phyloP scores from a whole-genome alignment of 92 coral and sea anemone genomes.

The Epizoanthus ramosus region DNA sequence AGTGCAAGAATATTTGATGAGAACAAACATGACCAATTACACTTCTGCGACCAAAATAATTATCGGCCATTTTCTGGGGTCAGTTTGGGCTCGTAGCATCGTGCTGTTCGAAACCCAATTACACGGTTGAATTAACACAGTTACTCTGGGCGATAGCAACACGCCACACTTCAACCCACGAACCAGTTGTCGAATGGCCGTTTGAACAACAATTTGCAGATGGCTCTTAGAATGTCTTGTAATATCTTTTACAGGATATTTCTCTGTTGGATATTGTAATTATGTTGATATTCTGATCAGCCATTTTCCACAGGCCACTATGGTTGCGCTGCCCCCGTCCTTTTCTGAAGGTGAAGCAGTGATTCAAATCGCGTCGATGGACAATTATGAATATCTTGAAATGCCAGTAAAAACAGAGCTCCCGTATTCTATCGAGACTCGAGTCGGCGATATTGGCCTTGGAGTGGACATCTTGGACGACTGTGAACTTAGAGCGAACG shows the following conservation, averaged over 20 bases:
- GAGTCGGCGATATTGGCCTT: slow-evolving; percentile 28
- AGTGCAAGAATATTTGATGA: slow-evolving; percentile 43
- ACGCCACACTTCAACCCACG: neutral
- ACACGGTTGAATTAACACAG: slow-evolving; percentile 77
- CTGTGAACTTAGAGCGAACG: slow-evolving; percentile 30
- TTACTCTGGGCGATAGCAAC: neutral
- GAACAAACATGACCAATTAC: slow-evolving; percentile 11
- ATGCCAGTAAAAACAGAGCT: slow-evolving; percentile 30
- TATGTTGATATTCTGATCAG: neutral
- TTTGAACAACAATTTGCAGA: neutral
- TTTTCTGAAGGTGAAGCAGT: slow-evolving; percentile 38
- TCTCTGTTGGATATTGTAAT: neutral
- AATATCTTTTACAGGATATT: neutral
- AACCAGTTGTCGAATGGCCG: neutral
- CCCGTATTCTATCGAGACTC: slow-evolving; percentile 32
- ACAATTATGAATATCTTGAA: slow-evolving; percentile 39
- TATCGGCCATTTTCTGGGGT: neutral
- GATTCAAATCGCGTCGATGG: slow-evolving; percentile 24
- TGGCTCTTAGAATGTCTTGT: neutral
- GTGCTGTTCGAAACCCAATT: slow-evolving; percentile 43
- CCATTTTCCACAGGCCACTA: slow-evolving; percentile 15
- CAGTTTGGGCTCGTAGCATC: neutral
- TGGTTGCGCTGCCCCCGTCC: slow-evolving; percentile 25
- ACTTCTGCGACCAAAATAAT: neutral
- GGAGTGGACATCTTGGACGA: slow-evolving; percentile 39